Conservation (phyloP, 1,140 invertebrate genomes). For the Bombus superbus region DNA sequence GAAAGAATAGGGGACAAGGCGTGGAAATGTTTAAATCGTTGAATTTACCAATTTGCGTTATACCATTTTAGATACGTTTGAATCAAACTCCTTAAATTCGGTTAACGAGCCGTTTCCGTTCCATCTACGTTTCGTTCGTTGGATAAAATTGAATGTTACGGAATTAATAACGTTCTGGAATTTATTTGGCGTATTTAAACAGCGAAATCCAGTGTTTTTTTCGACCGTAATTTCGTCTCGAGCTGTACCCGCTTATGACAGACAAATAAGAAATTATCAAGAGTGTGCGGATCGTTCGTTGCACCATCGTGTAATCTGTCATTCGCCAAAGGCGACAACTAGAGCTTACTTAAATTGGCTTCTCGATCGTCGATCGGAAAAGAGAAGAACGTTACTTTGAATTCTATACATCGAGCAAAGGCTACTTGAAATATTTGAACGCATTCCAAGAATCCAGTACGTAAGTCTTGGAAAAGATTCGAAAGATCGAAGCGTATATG, state of each 20-base stretch:
- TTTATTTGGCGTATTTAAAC: no score
- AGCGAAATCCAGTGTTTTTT: no score
- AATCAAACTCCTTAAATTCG: no score
- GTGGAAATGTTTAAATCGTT: no score
- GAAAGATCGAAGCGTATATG: neutral
- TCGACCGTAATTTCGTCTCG: neutral
- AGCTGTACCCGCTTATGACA: neutral
- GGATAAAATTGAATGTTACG: neutral
- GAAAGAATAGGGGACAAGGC: no score
- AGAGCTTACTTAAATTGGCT: neutral
- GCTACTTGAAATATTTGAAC: neutral
- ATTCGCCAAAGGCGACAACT: neutral
- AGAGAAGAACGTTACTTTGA: neutral
- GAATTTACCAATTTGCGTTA: no score
- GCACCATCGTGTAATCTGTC: neutral
- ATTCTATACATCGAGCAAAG: neutral
- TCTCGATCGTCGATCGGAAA: neutral
- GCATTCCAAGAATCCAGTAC: no score
- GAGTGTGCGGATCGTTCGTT: neutral
- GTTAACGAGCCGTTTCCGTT: no score
- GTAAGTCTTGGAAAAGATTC: neutral
- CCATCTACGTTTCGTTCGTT: no score
- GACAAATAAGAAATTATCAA: neutral
- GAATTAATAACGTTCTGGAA: neutral
- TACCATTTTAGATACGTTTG: no score